phyloP scores from a whole-genome alignment of 2,888 invertebrate species.

The Pimpla rufipes region DNA sequence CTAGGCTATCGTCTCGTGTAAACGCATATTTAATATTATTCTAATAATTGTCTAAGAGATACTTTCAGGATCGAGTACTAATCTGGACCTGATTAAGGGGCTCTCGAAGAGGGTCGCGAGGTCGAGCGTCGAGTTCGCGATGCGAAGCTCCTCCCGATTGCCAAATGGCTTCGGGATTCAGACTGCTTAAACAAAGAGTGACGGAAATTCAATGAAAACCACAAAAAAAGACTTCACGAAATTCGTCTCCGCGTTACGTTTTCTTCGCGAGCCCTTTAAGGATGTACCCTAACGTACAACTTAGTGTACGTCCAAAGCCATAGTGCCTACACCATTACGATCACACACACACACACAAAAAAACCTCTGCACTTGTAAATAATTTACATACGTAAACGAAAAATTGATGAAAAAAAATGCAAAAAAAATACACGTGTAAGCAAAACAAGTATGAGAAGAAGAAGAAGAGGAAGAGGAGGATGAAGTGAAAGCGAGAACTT shows the following conservation, averaged over 20 bases:
- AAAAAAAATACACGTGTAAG: conserved; percentile 63
- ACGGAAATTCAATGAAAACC: conserved; percentile 39
- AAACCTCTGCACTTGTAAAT: conserved; percentile 84
- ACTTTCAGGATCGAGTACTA: conserved; percentile 80
- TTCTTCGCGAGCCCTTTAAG: conserved; percentile 78
- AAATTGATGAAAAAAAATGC: conserved; percentile 63
- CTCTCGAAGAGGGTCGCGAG: conserved; percentile 75
- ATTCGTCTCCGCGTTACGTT: conserved; percentile 74
- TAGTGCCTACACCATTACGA: conserved; percentile 85
- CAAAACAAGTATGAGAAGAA: conserved; percentile 47
- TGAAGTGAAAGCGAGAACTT: conserved; percentile 50
- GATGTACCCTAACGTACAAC: conserved; percentile 84
- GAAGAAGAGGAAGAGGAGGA: conserved; percentile 20
- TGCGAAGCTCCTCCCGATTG: conserved; percentile 9
- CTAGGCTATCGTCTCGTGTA: conserved; percentile 79
- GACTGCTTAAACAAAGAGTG: not conserved
- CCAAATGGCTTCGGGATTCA: conserved; percentile 1
- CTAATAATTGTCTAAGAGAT: conserved; percentile 81
- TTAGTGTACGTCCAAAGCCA: conserved; percentile 85
- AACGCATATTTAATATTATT: conserved; percentile 81
- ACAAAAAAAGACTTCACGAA: conserved; percentile 48
- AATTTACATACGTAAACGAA: conserved; percentile 79
- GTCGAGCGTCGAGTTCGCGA: conserved; percentile 14
- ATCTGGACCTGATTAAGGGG: conserved; percentile 81
- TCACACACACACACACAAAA: conserved; percentile 74